Percentiles rank a stretch among this genome's conserved stretches.
Conservation (phyloP, 1,140 invertebrate genomes). For the Pseudomyrmex gracilis region DNA sequence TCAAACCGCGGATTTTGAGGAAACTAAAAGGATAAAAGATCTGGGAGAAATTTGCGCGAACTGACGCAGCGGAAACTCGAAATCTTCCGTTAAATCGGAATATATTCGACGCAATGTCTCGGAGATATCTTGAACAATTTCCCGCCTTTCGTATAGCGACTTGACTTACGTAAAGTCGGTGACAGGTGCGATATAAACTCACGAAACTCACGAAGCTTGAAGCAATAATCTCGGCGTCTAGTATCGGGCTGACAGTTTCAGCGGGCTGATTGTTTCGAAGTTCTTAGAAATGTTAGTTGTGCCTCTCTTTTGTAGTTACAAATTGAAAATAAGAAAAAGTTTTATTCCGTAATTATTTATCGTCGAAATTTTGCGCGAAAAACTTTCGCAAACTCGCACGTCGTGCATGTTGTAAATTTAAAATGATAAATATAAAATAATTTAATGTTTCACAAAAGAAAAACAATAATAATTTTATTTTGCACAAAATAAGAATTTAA, state of each 20-base stretch:
- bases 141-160: not conserved
- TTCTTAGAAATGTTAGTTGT: constrained; percentile 49
- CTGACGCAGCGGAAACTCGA: constrained; percentile 22
- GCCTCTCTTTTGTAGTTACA: no score
- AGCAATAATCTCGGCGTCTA: constrained; percentile 34
- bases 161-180: constrained; percentile 31
- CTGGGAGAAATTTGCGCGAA: not conserved
- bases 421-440: no score
- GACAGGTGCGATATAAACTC: constrained; percentile 47
- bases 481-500: no score
- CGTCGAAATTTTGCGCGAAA: no score
- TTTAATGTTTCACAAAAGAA: no score
- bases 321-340: not conserved
- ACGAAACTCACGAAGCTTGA: constrained; percentile 6
- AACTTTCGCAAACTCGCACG: not conserved
- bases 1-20: constrained; percentile 9
- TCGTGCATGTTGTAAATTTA: no score
- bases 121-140: constrained; percentile 60
- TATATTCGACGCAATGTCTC: constrained; percentile 64
- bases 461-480: no score
- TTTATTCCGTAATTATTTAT: not conserved
- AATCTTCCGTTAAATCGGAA: constrained; percentile 65
- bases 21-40: constrained; percentile 26
- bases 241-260: constrained; percentile 13
- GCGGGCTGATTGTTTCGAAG: not conserved